Evolutionary conservation across 2,113 vertebrate species (phyloP).

Genomic region (Pluvianellus socialis): DNA sequence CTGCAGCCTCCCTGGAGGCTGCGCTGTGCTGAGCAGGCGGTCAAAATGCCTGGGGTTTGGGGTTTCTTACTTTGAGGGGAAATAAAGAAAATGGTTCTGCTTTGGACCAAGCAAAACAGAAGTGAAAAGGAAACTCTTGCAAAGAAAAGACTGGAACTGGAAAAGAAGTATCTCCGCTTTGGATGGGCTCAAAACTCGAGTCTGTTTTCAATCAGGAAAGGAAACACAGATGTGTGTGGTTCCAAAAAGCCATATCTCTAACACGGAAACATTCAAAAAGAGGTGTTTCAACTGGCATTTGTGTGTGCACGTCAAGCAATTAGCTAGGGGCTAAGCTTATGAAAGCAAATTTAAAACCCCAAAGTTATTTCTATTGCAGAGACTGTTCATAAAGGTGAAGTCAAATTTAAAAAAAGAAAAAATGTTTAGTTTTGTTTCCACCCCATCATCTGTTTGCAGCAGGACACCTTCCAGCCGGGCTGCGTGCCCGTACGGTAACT

Average conservation of each 20-base stretch:
- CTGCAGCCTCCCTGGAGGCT: not conserved
- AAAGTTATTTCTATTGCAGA: not conserved
- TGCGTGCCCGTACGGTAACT: fast-evolving
- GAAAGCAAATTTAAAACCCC: not conserved
- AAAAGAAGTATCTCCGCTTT: not conserved
- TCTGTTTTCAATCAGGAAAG: not conserved
- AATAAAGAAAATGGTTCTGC: not conserved
- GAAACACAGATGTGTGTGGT: fast-evolving
- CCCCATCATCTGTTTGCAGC: too few relatives aligned
- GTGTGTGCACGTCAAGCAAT: fast-evolving
- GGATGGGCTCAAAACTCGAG: not conserved
- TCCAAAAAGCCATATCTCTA: not conserved
- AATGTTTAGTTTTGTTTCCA: fast-evolving
- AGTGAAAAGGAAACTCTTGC: not conserved
- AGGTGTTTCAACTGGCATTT: not conserved
- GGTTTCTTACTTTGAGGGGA: not conserved
- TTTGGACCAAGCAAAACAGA: not conserved
- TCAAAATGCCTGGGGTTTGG: not conserved
- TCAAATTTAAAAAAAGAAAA: not conserved
- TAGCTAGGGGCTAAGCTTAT: too few relatives aligned
- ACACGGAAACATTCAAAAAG: not conserved
- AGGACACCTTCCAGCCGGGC: not conserved
- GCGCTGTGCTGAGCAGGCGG: not conserved
- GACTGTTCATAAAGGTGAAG: not conserved
- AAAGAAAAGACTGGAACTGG: not conserved